phyloP scores from a whole-genome alignment of 2,113 vertebrate species.

The Siphamia tubifer region DNA sequence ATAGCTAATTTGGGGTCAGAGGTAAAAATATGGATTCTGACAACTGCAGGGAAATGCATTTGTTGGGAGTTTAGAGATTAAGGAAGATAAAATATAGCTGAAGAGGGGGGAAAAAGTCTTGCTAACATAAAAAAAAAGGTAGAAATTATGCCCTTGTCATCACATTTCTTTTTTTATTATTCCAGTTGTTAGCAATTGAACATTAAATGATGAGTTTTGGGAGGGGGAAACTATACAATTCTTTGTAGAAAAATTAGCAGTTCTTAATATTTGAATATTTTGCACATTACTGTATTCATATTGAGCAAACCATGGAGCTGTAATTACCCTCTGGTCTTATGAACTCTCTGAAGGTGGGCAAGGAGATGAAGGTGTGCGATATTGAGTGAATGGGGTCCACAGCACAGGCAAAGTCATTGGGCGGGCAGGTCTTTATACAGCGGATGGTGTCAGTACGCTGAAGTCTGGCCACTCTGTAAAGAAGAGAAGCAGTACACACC shows the following conservation, averaged over 20 bases:
- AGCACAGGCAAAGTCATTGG: conserved; percentile 83
- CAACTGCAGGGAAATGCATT: conserved; percentile 30
- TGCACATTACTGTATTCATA: not conserved
- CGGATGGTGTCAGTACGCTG: conserved; percentile 88
- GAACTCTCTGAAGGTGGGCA: conserved; percentile 95
- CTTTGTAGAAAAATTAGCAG: too few species aligned
- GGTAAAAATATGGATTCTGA: conserved; percentile 18
- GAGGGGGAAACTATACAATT: too few species aligned
- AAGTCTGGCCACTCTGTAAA: conserved; percentile 70
- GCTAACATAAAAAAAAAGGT: not conserved
- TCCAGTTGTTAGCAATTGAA: too few species aligned
- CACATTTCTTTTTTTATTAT: too few species aligned
- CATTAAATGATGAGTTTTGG: too few species aligned
- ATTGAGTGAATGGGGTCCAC: conserved; percentile 88
- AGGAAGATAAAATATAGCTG: not conserved
- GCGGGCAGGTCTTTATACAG: conserved; percentile 90
- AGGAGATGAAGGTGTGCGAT: conserved; percentile 92
- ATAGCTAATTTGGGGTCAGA: conserved; percentile 35
- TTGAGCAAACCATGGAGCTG: not conserved
- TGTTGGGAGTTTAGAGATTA: conserved; percentile 15
- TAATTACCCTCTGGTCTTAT: conserved; percentile 87
- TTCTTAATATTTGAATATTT: too few species aligned
- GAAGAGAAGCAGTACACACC: conserved; percentile 32
- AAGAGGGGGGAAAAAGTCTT: not conserved
- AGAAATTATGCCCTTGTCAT: not conserved